Evolutionary conservation across 1,140 invertebrate species (phyloP), one percentile per base, ranked within the genome.

Genomic region (Melanaphis sacchari): DNA sequence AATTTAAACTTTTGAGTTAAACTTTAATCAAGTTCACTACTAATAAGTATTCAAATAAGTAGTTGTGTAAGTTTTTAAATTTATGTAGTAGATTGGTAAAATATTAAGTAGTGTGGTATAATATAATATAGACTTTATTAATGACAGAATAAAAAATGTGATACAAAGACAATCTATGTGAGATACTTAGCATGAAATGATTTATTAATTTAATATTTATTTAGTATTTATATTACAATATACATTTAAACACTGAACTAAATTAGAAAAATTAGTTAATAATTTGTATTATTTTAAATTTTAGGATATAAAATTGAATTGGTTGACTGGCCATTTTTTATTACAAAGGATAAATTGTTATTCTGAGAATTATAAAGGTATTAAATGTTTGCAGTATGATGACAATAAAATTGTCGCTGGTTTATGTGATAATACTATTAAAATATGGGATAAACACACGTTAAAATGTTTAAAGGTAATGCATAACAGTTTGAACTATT

Each of bases 381-480:
- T 99, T 6, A 99, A 99, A 95, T 99, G 99, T 95, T 95, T 99
- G 92, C 99, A 99, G 95, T 99, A 99, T 95, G 99, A 99, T 95
- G 99, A 99, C 95, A 97, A 98, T 94, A 99, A 99, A 95, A 99
- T 99, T 94, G 99, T 99, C 4, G 99, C 99, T 92, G 99, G 99
- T 31, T 96, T 99, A 21, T 96, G 99, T 94, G 99, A 99, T 96
- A 99, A 99, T 96, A 99, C 99, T 9, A 99, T 99, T 94, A 99
- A 99, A 96, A 98, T 99, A 95, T 99, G 99, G 98, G 98, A 99
- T 95, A 96, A 98, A 94, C 97, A 97, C 95, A 97, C 97, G 90
- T 96, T 99, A 94, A 97, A 98, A 95, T 99, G 98, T 95, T 97
- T 97, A 90, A 97, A 98, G 96, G 97, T 97, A 94, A 94, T 94